Base-by-base conservation (phyloP, 1,140 invertebrate species). In the Caenorhabditis remanei region DNA sequence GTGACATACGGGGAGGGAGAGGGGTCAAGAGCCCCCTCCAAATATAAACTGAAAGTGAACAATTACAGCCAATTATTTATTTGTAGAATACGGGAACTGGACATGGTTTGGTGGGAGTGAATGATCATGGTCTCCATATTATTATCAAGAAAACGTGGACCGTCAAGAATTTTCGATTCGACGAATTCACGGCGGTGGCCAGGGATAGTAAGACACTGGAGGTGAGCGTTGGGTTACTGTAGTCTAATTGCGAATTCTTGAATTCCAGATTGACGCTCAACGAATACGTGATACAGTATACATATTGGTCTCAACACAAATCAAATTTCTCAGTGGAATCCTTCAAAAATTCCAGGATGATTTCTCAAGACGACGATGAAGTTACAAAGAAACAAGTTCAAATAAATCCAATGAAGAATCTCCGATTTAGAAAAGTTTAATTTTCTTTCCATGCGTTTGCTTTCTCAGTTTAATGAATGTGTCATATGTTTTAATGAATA, bases 61-160 rank as follows among this genome's bases (percentile, higher is more conserved):
- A 79, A 79, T 79, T 79, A 79, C 71, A 79, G 71, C 46, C 46
- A 79, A 79, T 79, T 79, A 79, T 65, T 8, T 50, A 19, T 46
- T 71, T 71, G 65, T 41, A 79, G 71, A 79, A 19, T 41, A 79
- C 50, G 71, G 71, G 71, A 79, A 79, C n/a, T 24, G 71, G 40
- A 21, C 43, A 79, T 19, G 71, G 71, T 50, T 79, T 79, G 71
- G 71, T 50, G 21, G 71, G 71, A 48, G 71, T 79, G 46, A 79
- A 79, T 79, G 71, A 79, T 50, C 71, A 79, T 48, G 71, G 71
- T 21, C 14, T 79, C 1, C 71, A 79, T 79, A 79, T 79, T 24
- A 79, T 79, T 14, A 43, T 79, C n/a, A 79, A 79, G 21, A 79
- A 79, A 19, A 50, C 71, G 21, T 79, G 71, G 71, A 79, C 71